Evolutionary conservation across 2,797 vertebrate genomes (phyloP), one percentile per base, ranked within the genome.

Genomic region (Vipera latastei): DNA sequence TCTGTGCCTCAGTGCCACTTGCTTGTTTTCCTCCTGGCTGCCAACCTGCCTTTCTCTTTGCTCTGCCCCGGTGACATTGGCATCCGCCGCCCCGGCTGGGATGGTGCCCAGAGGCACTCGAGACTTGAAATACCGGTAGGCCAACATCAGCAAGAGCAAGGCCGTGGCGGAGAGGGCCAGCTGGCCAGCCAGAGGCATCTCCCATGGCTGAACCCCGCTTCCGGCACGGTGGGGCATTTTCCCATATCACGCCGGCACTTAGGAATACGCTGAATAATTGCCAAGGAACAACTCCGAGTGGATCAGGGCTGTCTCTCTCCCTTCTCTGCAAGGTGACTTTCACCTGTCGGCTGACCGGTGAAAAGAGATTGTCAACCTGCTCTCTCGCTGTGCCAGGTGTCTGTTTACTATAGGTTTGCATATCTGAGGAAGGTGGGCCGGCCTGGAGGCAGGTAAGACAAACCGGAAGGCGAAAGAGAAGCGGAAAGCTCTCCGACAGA

Each of bases 171-270:
- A 99, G 90, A 99, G 92, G 56, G 98, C 97, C 94, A 99, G 96
- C 96, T 98, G 99, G 95, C 98, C 96, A 0, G 98, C 96, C 93
- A 99, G 98, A 97, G 98, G 98, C 98, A 99, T 99, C 97, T 99
- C 98, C 92, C 97, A 97, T 89, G 97, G 98, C 94, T 98, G 97
- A 11, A 95, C 97, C 90, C 96, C 90, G 93, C 95, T 91, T 90
- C 85, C 92, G 69, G 60, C 90, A 25, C 63, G 14, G 92, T 94
- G 94, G 96, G 92, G 93, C 97, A 97, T 98, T 95, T 93, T 97
- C 93, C 90, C 91, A 12, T 1, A 87, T 92, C 90, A 73, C 57
- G 92, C 89, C 2, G 48, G 73, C 88, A 51, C 89, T 56, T 86
- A 57, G 95, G 97, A 97, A 98, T 94, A 96, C 28, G 2, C 96